Conservation (phyloP, 2,888 invertebrate genomes). For the Xylota sylvarum region DNA sequence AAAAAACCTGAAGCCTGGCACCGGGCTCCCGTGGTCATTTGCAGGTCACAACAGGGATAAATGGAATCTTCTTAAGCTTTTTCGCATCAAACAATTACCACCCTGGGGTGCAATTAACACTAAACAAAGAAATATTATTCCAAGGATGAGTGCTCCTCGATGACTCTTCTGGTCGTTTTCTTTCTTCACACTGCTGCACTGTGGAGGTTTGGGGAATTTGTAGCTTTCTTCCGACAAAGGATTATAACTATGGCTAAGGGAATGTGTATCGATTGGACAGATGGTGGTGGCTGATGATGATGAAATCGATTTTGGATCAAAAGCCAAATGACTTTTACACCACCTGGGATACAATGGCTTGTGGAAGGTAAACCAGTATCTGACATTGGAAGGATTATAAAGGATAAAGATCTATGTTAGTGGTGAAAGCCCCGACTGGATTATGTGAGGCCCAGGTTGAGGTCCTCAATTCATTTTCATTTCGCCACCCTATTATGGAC, state of each 20-base stretch:
- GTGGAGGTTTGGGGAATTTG: conserved; percentile 24
- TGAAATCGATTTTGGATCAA: conserved; percentile 75
- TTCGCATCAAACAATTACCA: conserved; percentile 64
- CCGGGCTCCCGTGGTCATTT: conserved; percentile 29
- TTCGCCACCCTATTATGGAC: conserved; percentile 52
- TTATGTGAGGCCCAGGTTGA: conserved; percentile 26
- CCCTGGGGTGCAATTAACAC: conserved; percentile 71
- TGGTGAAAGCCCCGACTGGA: conserved; percentile 30
- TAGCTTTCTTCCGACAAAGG: conserved; percentile 47
- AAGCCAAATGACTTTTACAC: conserved; percentile 65
- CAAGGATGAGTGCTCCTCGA: conserved; percentile 56
- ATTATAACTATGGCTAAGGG: conserved; percentile 65
- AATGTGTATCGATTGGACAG: conserved; percentile 51
- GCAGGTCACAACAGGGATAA: conserved; percentile 18
- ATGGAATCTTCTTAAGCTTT: conserved; percentile 43
- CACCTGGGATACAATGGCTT: conserved; percentile 55
- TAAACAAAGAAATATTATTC: conserved; percentile 70
- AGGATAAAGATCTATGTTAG: conserved; percentile 60
- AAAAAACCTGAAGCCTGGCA: not conserved
- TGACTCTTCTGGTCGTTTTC: conserved; percentile 35
- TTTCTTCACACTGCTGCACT: conserved; percentile 4
- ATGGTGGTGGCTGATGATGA: conserved; percentile 53
- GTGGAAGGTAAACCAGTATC: conserved; percentile 6
- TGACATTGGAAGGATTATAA: conserved; percentile 65
- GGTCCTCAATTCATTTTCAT: conserved; percentile 65